A percentile compares a stretch with the other conserved stretches of the same genome.
phyloP scores from a whole-genome alignment of 2,888 invertebrate genomes.

The Blastobasis adustella region DNA sequence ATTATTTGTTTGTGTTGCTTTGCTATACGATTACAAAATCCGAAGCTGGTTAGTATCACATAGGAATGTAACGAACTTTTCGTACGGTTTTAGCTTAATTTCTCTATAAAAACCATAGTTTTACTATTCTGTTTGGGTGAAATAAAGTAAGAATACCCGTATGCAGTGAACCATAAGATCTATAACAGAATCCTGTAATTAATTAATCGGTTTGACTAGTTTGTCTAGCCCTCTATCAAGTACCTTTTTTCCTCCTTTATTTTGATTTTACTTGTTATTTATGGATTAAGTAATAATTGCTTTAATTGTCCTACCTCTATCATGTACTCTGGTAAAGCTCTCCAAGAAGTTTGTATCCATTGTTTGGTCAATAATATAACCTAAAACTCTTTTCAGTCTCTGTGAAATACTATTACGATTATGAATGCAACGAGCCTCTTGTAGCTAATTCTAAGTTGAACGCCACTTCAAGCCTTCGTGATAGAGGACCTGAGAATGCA shows the following conservation, averaged over 20 bases:
- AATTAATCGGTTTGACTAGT: too few relatives aligned
- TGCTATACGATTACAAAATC: slow-evolving; percentile 48
- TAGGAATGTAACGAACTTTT: slow-evolving; percentile 7
- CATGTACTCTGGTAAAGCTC: too few relatives aligned
- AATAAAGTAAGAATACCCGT: too few relatives aligned
- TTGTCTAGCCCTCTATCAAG: too few relatives aligned
- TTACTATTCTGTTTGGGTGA: too few relatives aligned
- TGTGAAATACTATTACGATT: slow-evolving; percentile 61
- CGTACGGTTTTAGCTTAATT: too few relatives aligned
- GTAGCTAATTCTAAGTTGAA: slow-evolving; percentile 82
- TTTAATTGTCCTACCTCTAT: too few relatives aligned
- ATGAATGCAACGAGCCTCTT: slow-evolving; percentile 87
- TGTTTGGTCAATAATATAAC: slow-evolving; percentile 4
- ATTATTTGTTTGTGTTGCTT: slow-evolving; percentile 62
- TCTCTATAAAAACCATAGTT: too few relatives aligned
- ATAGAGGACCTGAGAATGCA: slow-evolving; percentile 90
- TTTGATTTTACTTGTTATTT: background rate
- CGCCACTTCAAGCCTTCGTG: slow-evolving; percentile 87
- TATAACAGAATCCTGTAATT: too few relatives aligned
- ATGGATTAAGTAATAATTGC: too few relatives aligned
- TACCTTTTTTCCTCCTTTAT: background rate
- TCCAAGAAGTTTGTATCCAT: background rate
- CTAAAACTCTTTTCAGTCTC: slow-evolving; percentile 40
- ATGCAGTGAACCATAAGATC: too few relatives aligned
- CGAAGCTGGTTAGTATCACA: slow-evolving; percentile 49